Base-by-base conservation (phyloP, 2,888 invertebrate species). In the Nasonovia ribisnigri region DNA sequence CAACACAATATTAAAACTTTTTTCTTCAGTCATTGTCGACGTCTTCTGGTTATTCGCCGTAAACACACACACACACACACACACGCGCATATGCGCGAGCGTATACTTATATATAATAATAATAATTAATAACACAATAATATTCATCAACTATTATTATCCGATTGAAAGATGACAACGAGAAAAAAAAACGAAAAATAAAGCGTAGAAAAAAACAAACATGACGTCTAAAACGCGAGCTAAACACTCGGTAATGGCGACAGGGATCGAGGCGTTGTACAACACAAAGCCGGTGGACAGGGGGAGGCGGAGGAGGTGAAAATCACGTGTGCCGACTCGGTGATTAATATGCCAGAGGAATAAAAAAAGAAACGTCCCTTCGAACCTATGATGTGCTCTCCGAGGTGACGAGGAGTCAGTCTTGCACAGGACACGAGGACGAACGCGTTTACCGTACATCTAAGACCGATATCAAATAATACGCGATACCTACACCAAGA, bases 321-420 rank as follows among this genome's bases (percentile, higher is more conserved):
- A 93, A 93, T 93, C 93, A 93, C 93, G 93, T 93, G 93, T 93
- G 93, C 88, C 51, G 92, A 90, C 86, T 90, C 86, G 93, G 86
- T 90, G 93, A 93, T 93, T 86, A 93, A 90, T 90, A 89, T 16
- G 54, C 84, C 51, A 57, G 57, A 84, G 57, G 29, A 89, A 84
- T 89, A 91, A 84, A 57, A 87, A 88, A 20, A 88, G 10, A 67
- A 90, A n/a, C 86, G 86, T 90, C 90, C 93, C 93, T 90, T 90
- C 67, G 67, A 90, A 60, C 67, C 29, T 42, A 46, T 24, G 46
- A 48, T 51, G 88, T 88, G 20, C 51, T 42, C 51, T 51, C 24
- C 16, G 36, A 42, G 92, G 29, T 77, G 42, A 51, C 51, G 51
- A 77, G 43, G 77, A 84, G 54, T 77, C 90, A 93, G 93, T 93